Conservation (phyloP, 2,113 vertebrate genomes). For the Pao palembangensis region DNA sequence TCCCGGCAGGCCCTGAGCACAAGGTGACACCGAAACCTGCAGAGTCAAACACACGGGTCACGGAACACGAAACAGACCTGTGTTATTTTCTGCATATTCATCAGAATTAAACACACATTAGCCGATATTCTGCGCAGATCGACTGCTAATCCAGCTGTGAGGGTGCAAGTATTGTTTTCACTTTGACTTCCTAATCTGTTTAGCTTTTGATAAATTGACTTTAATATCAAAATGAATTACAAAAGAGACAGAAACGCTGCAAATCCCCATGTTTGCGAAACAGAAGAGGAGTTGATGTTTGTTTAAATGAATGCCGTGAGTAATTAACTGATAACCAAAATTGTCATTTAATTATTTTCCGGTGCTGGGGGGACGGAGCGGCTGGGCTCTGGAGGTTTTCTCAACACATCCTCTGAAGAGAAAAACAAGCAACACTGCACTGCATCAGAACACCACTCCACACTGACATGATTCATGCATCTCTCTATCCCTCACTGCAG, state of each 20-base stretch:
- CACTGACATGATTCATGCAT: constrained; percentile 38
- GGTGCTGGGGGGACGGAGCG: constrained; percentile 3
- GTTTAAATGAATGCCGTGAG: constrained; percentile 1
- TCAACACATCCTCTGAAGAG: constrained; percentile 10
- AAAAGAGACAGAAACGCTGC: not conserved
- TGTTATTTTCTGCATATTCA: not conserved
- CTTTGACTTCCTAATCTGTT: constrained; percentile 2
- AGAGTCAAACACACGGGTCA: constrained; percentile 6
- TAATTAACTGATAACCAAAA: constrained; percentile 14
- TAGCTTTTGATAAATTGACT: constrained; percentile 13
- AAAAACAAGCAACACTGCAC: constrained; percentile 41
- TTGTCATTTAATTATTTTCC: constrained; percentile 7
- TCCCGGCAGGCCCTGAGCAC: constrained; percentile 37
- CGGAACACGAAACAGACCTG: not conserved
- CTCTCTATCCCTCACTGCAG: constrained; percentile 22
- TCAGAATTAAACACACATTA: not conserved
- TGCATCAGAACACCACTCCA: constrained; percentile 15
- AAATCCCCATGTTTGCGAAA: constrained; percentile 3
- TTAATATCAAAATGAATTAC: constrained; percentile 1
- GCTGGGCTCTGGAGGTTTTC: constrained; percentile 28
- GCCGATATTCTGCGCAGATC: constrained; percentile 8
- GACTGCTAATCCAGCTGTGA: constrained; percentile 22
- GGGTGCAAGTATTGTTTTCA: constrained; percentile 13
- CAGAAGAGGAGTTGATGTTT: constrained; percentile 1
- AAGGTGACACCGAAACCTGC: constrained; percentile 26